Percentiles rank a stretch among this genome's conserved stretches.
Evolutionary conservation across 2,888 invertebrate genomes (phyloP).

Genomic region (Halocaridina rubra): DNA sequence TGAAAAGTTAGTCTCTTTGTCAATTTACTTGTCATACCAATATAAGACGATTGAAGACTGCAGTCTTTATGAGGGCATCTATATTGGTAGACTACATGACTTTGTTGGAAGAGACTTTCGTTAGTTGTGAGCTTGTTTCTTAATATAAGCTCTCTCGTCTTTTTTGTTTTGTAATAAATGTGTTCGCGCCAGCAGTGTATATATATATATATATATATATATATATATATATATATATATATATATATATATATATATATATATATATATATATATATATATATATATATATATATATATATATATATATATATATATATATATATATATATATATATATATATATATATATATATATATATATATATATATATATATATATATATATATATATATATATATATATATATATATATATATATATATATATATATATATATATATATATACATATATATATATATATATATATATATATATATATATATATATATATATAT

Average conservation of each 20-base stretch:
- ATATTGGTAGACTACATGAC: no score
- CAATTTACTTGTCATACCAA: no score
- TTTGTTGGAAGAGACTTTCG: no score
- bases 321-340: neutral
- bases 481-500: neutral
- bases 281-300: neutral
- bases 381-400: neutral
- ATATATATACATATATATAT: neutral
- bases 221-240: neutral
- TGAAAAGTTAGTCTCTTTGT: no score
- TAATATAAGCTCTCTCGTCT: no score
- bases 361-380: conserved; percentile 5
- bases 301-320: neutral
- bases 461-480: neutral
- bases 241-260: conserved; percentile 2
- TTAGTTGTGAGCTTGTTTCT: no score
- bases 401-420: neutral
- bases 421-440: neutral
- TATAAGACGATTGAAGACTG: no score
- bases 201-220: conserved; percentile 12
- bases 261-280: neutral
- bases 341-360: conserved; percentile 2
- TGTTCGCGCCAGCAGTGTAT: neutral
- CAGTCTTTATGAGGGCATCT: no score
- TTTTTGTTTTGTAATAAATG: no score